Conservation (phyloP, 2,888 invertebrate species). For the Andrena minutula region DNA sequence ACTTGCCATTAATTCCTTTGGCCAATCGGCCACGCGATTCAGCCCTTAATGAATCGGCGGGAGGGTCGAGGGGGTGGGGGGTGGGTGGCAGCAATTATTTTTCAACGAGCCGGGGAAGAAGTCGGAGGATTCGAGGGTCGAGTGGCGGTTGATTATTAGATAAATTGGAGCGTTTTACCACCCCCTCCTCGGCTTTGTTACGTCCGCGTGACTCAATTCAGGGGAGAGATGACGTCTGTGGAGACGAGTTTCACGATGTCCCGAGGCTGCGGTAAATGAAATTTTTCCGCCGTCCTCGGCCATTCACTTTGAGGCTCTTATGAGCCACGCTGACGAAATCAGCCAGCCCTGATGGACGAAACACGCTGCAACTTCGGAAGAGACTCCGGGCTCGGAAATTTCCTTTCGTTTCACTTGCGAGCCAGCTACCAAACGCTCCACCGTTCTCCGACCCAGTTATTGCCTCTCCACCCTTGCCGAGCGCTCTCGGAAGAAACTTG, state of each 20-base stretch:
- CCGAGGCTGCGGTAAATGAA: too few species aligned
- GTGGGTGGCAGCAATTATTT: constrained; percentile 9
- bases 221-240: background rate
- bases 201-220: background rate
- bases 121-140: constrained; percentile 1
- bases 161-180: constrained; percentile 13
- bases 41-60: constrained; percentile 31
- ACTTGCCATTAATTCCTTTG: constrained; percentile 31
- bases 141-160: constrained; percentile 11
- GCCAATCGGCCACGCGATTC: constrained; percentile 38
- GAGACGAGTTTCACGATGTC: background rate
- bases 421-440: background rate
- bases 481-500: constrained; percentile 13
- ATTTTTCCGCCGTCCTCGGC: too few species aligned
- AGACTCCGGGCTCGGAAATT: too few species aligned
- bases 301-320: background rate
- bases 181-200: background rate
- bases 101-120: background rate
- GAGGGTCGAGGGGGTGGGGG: background rate
- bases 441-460: constrained; percentile 49
- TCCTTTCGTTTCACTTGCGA: too few species aligned
- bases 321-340: constrained; percentile 19
- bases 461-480: constrained; percentile 31
- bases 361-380: constrained; percentile 19
- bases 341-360: constrained; percentile 40